Percentiles rank a stretch among this genome's conserved stretches.
phyloP scores from a whole-genome alignment of 1,140 invertebrate species.

The Drosophila micromelanica region DNA sequence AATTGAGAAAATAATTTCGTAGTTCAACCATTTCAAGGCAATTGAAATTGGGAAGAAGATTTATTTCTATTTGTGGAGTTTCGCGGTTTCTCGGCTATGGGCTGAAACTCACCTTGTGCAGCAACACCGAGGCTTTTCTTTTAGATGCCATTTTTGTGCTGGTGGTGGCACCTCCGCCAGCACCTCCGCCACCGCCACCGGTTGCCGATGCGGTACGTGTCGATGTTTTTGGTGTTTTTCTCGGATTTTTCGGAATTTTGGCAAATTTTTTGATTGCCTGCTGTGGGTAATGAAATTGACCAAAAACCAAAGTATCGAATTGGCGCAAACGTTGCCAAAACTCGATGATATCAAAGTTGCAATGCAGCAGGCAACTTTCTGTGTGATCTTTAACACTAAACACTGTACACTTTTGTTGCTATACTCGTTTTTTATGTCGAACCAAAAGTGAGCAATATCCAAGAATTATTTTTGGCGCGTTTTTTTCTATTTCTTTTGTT shows the following conservation, averaged over 20 bases:
- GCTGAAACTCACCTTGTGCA: constrained; percentile 81
- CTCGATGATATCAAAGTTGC: constrained; percentile 71
- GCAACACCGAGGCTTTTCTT: constrained; percentile 84
- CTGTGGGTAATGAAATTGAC: constrained; percentile 59
- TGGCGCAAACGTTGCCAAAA: constrained; percentile 74
- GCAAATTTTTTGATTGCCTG: constrained; percentile 73
- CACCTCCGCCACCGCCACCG: constrained; percentile 83
- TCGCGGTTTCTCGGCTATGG: background rate
- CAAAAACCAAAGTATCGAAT: constrained; percentile 67
- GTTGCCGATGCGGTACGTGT: constrained; percentile 84
- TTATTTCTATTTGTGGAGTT: background rate
- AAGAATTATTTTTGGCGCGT: constrained; percentile 41
- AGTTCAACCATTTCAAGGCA: no score
- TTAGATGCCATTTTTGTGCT: constrained; percentile 84
- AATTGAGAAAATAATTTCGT: no score
- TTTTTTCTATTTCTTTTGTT: constrained; percentile 14
- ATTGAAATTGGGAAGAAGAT: no score
- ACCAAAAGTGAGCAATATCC: constrained; percentile 20
- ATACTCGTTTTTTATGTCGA: constrained; percentile 13
- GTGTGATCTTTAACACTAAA: constrained; percentile 55
- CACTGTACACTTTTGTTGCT: constrained; percentile 58
- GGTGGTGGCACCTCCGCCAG: constrained; percentile 80
- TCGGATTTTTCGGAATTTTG: constrained; percentile 84
- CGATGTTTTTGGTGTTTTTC: constrained; percentile 84
- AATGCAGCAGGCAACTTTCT: constrained; percentile 51